Percentiles rank a stretch among this genome's conserved stretches.
These are phyloP conservation scores for Lepidocyrtoides sp. DNA, from an alignment of 2,888 invertebrate species.

Conservation along the genomic window DNA sequence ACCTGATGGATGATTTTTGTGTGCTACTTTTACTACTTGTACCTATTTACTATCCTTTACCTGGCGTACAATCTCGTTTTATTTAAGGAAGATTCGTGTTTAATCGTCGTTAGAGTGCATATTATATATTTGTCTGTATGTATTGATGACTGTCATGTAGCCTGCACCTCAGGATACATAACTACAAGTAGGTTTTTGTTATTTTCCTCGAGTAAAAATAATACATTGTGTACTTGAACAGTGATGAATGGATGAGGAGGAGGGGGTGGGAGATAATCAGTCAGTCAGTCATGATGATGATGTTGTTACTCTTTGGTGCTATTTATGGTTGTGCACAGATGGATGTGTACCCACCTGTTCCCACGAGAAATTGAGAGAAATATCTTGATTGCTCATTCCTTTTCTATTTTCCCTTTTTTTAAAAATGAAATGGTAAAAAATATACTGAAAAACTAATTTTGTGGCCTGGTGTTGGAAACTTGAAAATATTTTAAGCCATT, in stretches of 20 bases:
- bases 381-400: slow-evolving; percentile 47
- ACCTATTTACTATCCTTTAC: neutral
- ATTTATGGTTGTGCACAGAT: slow-evolving; percentile 63
- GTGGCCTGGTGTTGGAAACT: neutral
- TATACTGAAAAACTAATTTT: neutral
- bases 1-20: slow-evolving; percentile 30
- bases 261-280: slow-evolving; percentile 76
- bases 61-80: neutral
- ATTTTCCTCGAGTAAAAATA: slow-evolving; percentile 34
- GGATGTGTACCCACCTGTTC: slow-evolving; percentile 71
- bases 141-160: slow-evolving; percentile 40
- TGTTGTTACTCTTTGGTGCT: slow-evolving; percentile 57
- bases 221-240: slow-evolving; percentile 63
- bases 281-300: slow-evolving; percentile 56
- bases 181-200: neutral
- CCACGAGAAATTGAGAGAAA: slow-evolving; percentile 71
- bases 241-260: slow-evolving; percentile 77
- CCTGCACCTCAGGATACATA: neutral
- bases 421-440: neutral
- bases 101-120: slow-evolving; percentile 36
- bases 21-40: slow-evolving; percentile 49
- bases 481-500: too few relatives aligned
- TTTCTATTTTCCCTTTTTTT: slow-evolving; percentile 13
- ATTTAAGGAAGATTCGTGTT: slow-evolving; percentile 3
- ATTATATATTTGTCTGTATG: neutral